Evolutionary conservation across 2,888 invertebrate genomes (phyloP).

Genomic region (Drosophila robusta): DNA sequence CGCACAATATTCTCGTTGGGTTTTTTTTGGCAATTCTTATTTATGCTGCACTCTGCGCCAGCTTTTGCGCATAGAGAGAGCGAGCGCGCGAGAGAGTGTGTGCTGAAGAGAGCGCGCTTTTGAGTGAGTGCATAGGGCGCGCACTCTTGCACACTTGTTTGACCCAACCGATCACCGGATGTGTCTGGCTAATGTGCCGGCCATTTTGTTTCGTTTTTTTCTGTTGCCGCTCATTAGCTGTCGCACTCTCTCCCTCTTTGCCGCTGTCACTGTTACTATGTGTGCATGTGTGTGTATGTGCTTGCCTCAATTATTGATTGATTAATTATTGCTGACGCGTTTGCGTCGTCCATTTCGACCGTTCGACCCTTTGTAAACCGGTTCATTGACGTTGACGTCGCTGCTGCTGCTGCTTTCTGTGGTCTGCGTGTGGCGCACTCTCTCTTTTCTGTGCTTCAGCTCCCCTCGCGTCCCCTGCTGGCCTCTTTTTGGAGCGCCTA

Average conservation of each 20-base stretch:
- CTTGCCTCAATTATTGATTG: conserved; percentile 83
- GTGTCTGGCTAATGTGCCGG: conserved; percentile 76
- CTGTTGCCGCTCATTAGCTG: conserved; percentile 63
- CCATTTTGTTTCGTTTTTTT: conserved; percentile 62
- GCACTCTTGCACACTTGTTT: conserved; percentile 31
- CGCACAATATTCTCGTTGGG: conserved; percentile 21
- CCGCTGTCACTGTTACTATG: conserved; percentile 8
- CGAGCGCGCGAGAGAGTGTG: neutral
- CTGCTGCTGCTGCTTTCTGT: conserved; percentile 25
- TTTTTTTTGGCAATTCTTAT: conserved; percentile 42
- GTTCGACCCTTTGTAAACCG: conserved; percentile 76
- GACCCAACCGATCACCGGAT: conserved; percentile 74
- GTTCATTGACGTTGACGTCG: conserved; percentile 58
- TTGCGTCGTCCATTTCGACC: conserved; percentile 61
- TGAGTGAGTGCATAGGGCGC: conserved; percentile 24
- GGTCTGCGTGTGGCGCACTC: conserved; percentile 66
- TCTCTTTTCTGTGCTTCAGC: conserved; percentile 52
- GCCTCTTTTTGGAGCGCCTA: conserved; percentile 13
- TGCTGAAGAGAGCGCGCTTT: conserved; percentile 7
- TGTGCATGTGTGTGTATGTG: conserved; percentile 31
- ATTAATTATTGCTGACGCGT: conserved; percentile 85
- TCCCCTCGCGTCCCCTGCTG: no score
- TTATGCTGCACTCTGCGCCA: conserved; percentile 24
- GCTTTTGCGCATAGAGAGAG: conserved; percentile 4
- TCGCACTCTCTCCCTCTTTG: conserved; percentile 26